Evolutionary conservation across 2,113 vertebrate species (phyloP).

Genomic region (Rhinolophus sinicus): DNA sequence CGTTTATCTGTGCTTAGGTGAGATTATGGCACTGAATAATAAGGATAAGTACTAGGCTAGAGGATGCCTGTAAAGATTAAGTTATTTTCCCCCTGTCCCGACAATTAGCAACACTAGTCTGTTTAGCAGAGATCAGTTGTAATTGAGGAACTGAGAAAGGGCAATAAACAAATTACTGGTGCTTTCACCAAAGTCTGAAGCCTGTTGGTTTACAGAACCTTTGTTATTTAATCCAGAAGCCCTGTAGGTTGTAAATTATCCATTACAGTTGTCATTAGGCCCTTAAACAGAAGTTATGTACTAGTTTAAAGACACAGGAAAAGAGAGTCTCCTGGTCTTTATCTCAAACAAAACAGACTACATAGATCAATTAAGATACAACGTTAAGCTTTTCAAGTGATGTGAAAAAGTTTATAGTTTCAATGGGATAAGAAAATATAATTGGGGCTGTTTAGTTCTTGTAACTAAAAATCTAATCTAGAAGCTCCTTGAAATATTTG

Average conservation of each 20-base stretch:
- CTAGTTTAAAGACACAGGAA: constrained; percentile 69
- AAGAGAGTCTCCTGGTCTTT: constrained; percentile 54
- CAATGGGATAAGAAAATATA: neutral
- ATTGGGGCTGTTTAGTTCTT: neutral
- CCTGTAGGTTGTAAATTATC: constrained; percentile 87
- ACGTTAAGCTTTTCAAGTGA: neutral
- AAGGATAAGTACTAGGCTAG: constrained; percentile 80
- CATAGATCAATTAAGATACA: constrained; percentile 18
- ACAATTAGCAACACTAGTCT: constrained; percentile 83
- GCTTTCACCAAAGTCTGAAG: constrained; percentile 84
- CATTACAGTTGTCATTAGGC: constrained; percentile 79
- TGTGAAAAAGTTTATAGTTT: neutral
- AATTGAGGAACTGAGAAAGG: constrained; percentile 83
- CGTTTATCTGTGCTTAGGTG: constrained; percentile 81
- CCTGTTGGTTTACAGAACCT: constrained; percentile 84
- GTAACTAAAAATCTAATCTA: neutral
- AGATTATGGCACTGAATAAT: constrained; percentile 79
- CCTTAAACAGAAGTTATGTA: constrained; percentile 82
- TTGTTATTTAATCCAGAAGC: constrained; percentile 85
- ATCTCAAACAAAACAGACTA: constrained; percentile 66
- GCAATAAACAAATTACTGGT: constrained; percentile 90
- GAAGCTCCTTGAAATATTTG: constrained; percentile 20
- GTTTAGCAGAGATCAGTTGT: constrained; percentile 83
- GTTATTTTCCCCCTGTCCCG: constrained; percentile 76
- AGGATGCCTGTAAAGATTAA: constrained; percentile 86